These are phyloP conservation scores for Ips nitidus DNA, from an alignment of 1,140 invertebrate genomes.

Conservation along the genomic window DNA sequence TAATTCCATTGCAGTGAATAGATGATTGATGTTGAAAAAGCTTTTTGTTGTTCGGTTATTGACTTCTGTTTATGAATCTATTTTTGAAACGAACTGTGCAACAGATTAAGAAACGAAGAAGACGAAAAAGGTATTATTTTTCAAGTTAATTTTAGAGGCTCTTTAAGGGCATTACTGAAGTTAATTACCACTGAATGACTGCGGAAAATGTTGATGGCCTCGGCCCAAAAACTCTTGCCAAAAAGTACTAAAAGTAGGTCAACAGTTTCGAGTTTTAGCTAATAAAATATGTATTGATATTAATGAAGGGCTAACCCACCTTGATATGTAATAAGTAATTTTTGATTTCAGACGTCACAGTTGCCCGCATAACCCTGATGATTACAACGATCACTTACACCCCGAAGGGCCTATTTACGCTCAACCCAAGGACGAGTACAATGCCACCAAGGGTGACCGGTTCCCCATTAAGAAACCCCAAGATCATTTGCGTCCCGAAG, in stretches of 20 bases:
- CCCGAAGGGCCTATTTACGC: slow-evolving; percentile 59
- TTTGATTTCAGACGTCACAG: slow-evolving; percentile 55
- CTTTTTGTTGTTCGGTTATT: neutral
- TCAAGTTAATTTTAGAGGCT: too few relatives aligned
- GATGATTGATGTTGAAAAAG: neutral
- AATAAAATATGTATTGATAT: too few relatives aligned
- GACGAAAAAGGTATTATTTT: slow-evolving; percentile 3
- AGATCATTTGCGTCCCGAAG: slow-evolving; percentile 64
- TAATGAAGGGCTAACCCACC: too few relatives aligned
- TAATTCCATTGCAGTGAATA: slow-evolving; percentile 10
- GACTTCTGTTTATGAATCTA: slow-evolving; percentile 11
- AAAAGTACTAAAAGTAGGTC: too few relatives aligned
- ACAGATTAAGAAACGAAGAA: slow-evolving; percentile 6
- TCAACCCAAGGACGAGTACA: slow-evolving; percentile 58
- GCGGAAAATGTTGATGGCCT: too few relatives aligned
- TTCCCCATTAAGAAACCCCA: slow-evolving; percentile 57
- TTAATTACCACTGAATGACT: too few relatives aligned
- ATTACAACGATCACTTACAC: slow-evolving; percentile 59
- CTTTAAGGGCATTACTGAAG: too few relatives aligned
- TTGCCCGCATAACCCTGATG: slow-evolving; percentile 54
- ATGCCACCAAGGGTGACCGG: slow-evolving; percentile 57
- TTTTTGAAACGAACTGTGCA: slow-evolving; percentile 10
- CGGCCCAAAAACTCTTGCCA: too few relatives aligned
- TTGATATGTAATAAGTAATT: neutral
- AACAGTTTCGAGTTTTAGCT: too few relatives aligned